Conservation (phyloP, 2,888 invertebrate species). For the Himalopsyche kuldschensis region DNA sequence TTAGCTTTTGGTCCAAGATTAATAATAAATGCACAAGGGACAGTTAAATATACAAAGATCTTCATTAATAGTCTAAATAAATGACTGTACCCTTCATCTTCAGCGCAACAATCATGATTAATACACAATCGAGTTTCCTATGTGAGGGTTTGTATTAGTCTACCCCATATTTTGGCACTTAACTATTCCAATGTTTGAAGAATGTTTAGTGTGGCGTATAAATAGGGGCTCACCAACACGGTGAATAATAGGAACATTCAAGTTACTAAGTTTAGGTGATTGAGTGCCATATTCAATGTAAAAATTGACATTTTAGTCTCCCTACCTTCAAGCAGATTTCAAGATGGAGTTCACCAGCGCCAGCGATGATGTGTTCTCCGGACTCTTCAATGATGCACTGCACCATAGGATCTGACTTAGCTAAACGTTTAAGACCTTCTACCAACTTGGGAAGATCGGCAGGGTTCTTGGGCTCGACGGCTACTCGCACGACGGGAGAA, state of each 20-base stretch:
- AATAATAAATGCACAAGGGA: not conserved
- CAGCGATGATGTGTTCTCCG: slow-evolving; percentile 99
- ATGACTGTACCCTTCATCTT: not conserved
- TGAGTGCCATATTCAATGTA: too few relatives aligned
- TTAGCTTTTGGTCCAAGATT: too few relatives aligned
- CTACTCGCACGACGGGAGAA: slow-evolving; percentile 98
- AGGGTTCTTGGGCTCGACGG: slow-evolving; percentile 99
- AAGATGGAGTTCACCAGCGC: slow-evolving; percentile 98
- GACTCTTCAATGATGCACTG: slow-evolving; percentile 99
- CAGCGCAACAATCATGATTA: not conserved
- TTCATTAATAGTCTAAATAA: not conserved
- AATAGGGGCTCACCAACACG: not conserved
- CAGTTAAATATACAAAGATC: not conserved
- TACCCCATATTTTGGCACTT: slow-evolving; percentile 24
- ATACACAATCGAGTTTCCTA: slow-evolving; percentile 13
- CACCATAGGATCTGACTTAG: slow-evolving; percentile 99
- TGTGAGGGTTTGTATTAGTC: not conserved
- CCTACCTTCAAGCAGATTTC: slow-evolving; percentile 94
- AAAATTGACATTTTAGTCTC: not conserved
- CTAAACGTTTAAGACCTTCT: slow-evolving; percentile 97
- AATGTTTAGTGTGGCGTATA: slow-evolving; percentile 16
- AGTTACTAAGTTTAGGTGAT: not conserved
- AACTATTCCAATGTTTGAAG: not conserved
- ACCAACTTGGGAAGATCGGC: slow-evolving; percentile 99
- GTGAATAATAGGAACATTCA: not conserved